Evolutionary conservation across 2,797 vertebrate genomes (phyloP).

Genomic region (Cossypha caffra): DNA sequence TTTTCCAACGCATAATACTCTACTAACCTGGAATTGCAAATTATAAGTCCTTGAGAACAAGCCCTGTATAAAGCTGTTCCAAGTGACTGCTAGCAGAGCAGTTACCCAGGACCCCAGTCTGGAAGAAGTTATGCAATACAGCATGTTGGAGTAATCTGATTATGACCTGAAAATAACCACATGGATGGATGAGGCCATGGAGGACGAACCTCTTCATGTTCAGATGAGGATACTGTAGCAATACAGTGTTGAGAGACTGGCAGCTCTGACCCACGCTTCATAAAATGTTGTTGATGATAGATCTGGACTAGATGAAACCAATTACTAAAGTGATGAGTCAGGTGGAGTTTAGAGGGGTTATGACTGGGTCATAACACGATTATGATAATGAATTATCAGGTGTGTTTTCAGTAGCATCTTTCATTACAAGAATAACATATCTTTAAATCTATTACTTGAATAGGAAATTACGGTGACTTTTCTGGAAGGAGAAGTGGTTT

Average conservation of each 20-base stretch:
- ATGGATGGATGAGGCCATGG: neutral
- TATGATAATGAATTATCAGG: constrained; percentile 1
- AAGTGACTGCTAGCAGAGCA: neutral
- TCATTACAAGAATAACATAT: constrained; percentile 20
- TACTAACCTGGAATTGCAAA: neutral
- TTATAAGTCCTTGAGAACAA: neutral
- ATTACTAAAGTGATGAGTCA: constrained; percentile 45
- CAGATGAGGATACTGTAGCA: constrained; percentile 13
- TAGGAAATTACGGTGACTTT: neutral
- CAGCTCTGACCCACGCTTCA: constrained; percentile 5
- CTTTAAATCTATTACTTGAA: neutral
- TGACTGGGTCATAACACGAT: constrained; percentile 14
- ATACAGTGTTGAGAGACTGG: constrained; percentile 20
- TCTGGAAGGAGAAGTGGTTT: neutral
- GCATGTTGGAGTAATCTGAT: neutral
- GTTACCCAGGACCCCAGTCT: neutral
- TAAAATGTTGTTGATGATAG: constrained; percentile 27
- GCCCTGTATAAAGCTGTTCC: neutral
- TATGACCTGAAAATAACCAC: neutral
- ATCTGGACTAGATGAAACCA: neutral
- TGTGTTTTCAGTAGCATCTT: constrained; percentile 11
- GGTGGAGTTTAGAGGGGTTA: neutral
- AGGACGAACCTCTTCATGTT: neutral
- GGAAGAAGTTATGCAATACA: neutral
- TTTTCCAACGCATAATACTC: neutral